Conservation (phyloP, 2,113 vertebrate species). For the Ceyx cyanopectus region DNA sequence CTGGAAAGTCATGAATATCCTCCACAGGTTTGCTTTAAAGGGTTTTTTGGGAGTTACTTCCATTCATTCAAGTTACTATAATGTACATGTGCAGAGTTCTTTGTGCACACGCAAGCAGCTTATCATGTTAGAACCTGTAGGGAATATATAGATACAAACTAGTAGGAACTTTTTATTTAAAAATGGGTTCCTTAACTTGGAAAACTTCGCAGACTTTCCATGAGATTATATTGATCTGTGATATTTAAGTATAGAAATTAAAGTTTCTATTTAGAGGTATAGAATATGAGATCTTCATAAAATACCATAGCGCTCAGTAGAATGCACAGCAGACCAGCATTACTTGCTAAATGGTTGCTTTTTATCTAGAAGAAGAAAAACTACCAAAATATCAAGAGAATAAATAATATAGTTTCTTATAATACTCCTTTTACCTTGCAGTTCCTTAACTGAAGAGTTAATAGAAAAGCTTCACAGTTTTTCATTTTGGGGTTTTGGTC, state of each 20-base stretch:
- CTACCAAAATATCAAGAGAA: neutral
- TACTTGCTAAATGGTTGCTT: neutral
- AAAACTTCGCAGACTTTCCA: neutral
- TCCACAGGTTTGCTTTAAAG: slow-evolving; percentile 88
- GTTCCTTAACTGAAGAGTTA: neutral
- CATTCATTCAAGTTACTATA: neutral
- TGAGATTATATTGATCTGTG: neutral
- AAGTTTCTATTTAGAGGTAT: neutral
- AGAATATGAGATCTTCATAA: neutral
- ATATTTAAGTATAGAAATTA: neutral
- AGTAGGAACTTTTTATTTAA: neutral
- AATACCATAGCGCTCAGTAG: neutral
- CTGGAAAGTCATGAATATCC: slow-evolving; percentile 97
- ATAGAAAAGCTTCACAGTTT: neutral
- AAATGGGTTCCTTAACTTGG: neutral
- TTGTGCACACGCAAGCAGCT: rapidly evolving
- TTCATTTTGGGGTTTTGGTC: neutral
- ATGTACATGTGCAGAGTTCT: neutral
- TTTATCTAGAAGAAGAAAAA: neutral
- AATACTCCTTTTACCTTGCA: neutral
- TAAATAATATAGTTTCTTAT: neutral
- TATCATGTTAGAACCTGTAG: neutral
- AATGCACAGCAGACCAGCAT: neutral
- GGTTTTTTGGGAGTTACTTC: neutral
- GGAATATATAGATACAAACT: neutral